Evolutionary conservation across 1,140 invertebrate species (phyloP), one percentile per base, ranked within the genome.

Genomic region (Eubasilissa regina): DNA sequence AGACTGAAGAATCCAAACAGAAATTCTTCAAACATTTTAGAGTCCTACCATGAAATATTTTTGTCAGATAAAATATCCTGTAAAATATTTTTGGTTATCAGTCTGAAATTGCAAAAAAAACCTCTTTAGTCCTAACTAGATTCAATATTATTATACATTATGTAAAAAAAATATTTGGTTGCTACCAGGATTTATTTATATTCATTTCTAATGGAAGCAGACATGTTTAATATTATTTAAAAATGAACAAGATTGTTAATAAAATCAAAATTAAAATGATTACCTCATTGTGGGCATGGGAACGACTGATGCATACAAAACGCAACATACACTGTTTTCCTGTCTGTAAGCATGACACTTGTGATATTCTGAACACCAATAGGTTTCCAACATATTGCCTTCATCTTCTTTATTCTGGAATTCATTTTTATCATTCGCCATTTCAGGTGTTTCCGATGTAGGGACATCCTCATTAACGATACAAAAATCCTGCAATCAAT

Each of bases 351-450:
- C 93, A 83, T 96, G 94, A 84, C 95, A 95, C 87, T 97, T 97
- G 85, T 96, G 94, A 85, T 95, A 95, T 85, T 96, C 94, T 0
- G 94, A 95, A 84, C 93, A 93, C 91, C 94, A 94, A 86, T 95
- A 96, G 4, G 94, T 93, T 88, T 96, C 95, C 48, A 85, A 83
- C 45, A 88, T 83, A 11, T 77, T 79, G 1, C 77, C 81, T 43
- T 83, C 74, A 85, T 89, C 87, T 55, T 86, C 86, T 15, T 86
- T 84, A 72, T 19, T 60, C 17, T 48, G 13, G 12, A 35, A 86
- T 84, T 78, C 73, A 53, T 77, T 79, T 73, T 80, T 74, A 21
- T 84, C 75, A 79, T 82, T 62, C 9, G 77, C 78, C 21, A 82
- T 79, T 55, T 85, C 84, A 55, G 74, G 68, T 11, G 70, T 58